Base-by-base conservation (phyloP, 2,113 vertebrate genomes). In the Garra rufa region DNA sequence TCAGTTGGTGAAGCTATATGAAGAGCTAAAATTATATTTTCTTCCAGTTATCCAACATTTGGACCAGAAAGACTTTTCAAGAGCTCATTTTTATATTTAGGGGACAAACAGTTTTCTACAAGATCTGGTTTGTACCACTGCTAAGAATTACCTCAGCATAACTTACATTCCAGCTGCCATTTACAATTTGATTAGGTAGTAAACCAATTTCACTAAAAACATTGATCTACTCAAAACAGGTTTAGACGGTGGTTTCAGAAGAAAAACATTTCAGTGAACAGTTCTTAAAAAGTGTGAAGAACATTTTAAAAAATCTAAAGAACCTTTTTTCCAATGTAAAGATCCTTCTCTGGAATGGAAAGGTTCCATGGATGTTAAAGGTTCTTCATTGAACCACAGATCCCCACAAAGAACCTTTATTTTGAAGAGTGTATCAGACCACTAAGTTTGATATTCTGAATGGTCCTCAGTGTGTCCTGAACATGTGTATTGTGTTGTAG, bases 401-500 rank as follows among this genome's bases (percentile, higher is more conserved):
- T 52, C 15, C 50, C 50, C 50, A 17, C 19, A 52, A 52, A 55
- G 2, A 55, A 21, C 8, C 52, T n/a, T 2, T 55, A n/a, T 55
- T 55, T 55, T n/a, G 1, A n/a, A n/a, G 52, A 55, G 52, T 55
- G 52, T 21, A 69, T 63, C 73, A 50, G 41, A 11, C 69, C 14
- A 67, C 28, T 10, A 9, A 46, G 44, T 30, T 50, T 75, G 43
- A n/a, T 34, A 24, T 81, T 41, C 24, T 26, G 30, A 52, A 28
- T 71, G 11, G 26, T 63, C 57, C 14, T 77, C 14, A 8, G 5
- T 63, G 61, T 10, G 38, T 77, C 59, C 73, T 63, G 75, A 34
- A 57, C 74, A 30, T 74, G 59, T 26, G 52, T 73, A 57, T 55
- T 76, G 84, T 87, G 87, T 85, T 87, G 85, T 83, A 79, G 85